Conservation (phyloP, 2,113 vertebrate genomes). For the Opisthocomus hoazin region DNA sequence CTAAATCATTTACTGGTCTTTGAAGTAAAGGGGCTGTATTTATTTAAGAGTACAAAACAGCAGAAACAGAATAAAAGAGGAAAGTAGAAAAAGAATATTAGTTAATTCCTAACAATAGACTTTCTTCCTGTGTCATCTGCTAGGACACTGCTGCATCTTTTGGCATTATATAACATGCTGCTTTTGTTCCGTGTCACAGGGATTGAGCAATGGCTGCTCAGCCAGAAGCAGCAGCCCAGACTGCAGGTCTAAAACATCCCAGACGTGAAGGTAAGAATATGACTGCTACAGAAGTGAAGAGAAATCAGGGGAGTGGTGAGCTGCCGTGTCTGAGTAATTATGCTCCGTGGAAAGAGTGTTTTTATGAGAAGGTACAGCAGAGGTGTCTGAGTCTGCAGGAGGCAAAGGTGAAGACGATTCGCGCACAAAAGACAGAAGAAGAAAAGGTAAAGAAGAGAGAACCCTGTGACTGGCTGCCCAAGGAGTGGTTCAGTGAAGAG, state of each 20-base stretch:
- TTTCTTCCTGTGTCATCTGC: background rate
- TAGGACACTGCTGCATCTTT: background rate
- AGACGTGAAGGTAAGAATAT: background rate
- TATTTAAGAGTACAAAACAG: slow-evolving; percentile 28
- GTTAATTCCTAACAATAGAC: background rate
- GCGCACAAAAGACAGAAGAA: slow-evolving; percentile 35
- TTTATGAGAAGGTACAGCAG: slow-evolving; percentile 62
- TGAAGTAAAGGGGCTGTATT: slow-evolving; percentile 17
- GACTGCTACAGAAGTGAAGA: background rate
- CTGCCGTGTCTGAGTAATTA: background rate
- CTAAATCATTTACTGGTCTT: slow-evolving; percentile 56
- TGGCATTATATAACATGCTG: background rate
- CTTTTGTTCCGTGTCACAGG: background rate
- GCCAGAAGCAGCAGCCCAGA: background rate
- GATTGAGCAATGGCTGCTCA: background rate
- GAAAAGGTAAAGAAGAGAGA: slow-evolving; percentile 38
- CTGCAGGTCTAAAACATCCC: background rate
- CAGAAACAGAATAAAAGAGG: background rate
- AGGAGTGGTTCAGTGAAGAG: slow-evolving; percentile 71
- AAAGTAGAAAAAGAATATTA: background rate
- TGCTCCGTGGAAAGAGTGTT: slow-evolving; percentile 49
- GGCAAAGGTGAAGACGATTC: slow-evolving; percentile 21
- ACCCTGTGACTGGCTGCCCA: slow-evolving; percentile 52
- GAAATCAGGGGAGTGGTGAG: background rate
- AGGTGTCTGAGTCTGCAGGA: slow-evolving; percentile 66